Percentiles rank a stretch among this genome's conserved stretches.
phyloP scores from a whole-genome alignment of 1,140 invertebrate species.

The Psilanteris sp. region DNA sequence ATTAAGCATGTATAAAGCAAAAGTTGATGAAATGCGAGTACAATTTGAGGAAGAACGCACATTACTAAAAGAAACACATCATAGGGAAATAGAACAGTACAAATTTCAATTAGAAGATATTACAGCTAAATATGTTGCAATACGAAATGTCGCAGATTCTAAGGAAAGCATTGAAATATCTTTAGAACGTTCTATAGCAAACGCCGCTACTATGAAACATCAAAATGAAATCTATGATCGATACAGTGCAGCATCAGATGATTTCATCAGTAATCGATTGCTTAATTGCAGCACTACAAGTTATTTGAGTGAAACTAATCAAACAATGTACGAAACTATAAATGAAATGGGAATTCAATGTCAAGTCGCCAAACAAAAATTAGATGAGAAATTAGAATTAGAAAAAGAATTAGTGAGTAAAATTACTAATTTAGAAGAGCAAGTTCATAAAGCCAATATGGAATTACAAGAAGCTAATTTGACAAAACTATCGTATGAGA shows the following conservation, averaged over 20 bases:
- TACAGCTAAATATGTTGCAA: conserved; percentile 72
- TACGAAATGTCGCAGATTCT: conserved; percentile 71
- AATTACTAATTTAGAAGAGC: conserved; percentile 68
- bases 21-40: conserved; percentile 57
- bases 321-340: conserved; percentile 74
- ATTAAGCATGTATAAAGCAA: conserved; percentile 64
- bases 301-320: conserved; percentile 68
- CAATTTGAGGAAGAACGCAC: conserved; percentile 58
- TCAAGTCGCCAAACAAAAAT: conserved; percentile 68
- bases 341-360: conserved; percentile 71
- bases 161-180: conserved; percentile 75
- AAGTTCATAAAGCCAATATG: conserved; percentile 60
- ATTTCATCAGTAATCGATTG: conserved; percentile 64
- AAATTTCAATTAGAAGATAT: conserved; percentile 74
- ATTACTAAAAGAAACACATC: conserved; percentile 46
- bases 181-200: conserved; percentile 66
- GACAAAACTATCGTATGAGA: conserved; percentile 71
- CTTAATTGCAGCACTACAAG: conserved; percentile 71
- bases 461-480: conserved; percentile 70
- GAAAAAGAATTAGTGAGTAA: conserved; percentile 68
- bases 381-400: conserved; percentile 72
- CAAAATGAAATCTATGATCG: conserved; percentile 71
- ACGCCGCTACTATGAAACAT: conserved; percentile 65
- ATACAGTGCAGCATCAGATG: conserved; percentile 66
- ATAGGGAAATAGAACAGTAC: conserved; percentile 70